Evolutionary conservation across 2,888 invertebrate genomes (phyloP).

Genomic region (Amblyjoppa proteus): DNA sequence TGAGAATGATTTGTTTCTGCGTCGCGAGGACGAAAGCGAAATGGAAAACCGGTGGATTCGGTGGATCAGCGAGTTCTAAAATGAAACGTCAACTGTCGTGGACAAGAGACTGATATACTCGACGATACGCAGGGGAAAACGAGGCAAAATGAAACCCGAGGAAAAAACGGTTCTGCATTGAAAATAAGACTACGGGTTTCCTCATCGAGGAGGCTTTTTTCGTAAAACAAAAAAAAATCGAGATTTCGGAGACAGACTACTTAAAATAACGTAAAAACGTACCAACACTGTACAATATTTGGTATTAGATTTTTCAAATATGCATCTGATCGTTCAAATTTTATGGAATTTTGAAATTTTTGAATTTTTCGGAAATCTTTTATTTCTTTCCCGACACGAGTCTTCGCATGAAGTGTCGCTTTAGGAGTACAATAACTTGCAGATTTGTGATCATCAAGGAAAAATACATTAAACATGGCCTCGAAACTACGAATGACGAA

Average conservation of each 20-base stretch:
- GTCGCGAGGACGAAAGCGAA: conserved; percentile 1
- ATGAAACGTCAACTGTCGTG: conserved; percentile 65
- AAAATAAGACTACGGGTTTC: neutral
- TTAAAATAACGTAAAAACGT: neutral
- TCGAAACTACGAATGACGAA: too few relatives aligned
- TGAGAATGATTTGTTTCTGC: conserved; percentile 60
- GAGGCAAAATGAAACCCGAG: neutral
- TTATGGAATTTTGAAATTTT: too few relatives aligned
- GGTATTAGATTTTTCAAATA: too few relatives aligned
- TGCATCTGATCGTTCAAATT: too few relatives aligned
- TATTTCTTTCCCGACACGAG: too few relatives aligned
- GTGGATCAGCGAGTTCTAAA: conserved; percentile 39
- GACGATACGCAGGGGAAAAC: neutral
- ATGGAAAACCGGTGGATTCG: conserved; percentile 19
- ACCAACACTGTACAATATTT: too few relatives aligned
- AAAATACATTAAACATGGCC: too few relatives aligned
- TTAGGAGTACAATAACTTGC: too few relatives aligned
- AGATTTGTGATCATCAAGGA: too few relatives aligned
- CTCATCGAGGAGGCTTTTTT: neutral
- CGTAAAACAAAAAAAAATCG: neutral
- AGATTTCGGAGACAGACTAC: neutral
- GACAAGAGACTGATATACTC: conserved; percentile 13
- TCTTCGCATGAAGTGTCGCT: too few relatives aligned
- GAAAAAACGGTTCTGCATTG: neutral
- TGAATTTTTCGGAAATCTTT: too few relatives aligned